Percentiles rank a stretch among this genome's conserved stretches.
These are phyloP conservation scores for Enteromius mattozi DNA, from an alignment of 2,797 vertebrate genomes.

Conservation along the genomic window DNA sequence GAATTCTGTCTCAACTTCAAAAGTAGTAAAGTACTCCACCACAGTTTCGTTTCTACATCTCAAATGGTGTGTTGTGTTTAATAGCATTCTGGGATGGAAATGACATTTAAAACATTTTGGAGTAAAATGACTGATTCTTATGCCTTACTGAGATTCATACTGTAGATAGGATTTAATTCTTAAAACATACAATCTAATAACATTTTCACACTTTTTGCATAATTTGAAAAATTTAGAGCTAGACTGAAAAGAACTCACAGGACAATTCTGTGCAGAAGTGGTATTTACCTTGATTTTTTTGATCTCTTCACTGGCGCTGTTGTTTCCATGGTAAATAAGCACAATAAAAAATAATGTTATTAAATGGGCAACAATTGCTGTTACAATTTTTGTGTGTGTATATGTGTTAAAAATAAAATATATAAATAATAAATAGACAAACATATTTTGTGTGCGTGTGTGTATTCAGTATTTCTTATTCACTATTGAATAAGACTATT, in stretches of 20 bases:
- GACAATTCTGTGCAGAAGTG: not conserved
- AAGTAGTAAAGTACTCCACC: not conserved
- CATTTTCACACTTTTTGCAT: not conserved
- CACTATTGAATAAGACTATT: too few species aligned
- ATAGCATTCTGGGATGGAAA: not conserved
- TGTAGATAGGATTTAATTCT: not conserved
- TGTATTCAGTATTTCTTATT: too few species aligned
- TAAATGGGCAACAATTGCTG: not conserved
- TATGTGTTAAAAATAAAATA: not conserved
- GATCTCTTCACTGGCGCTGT: not conserved
- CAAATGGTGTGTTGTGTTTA: not conserved
- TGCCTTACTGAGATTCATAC: not conserved
- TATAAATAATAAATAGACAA: too few species aligned
- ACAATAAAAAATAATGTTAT: not conserved
- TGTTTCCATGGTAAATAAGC: not conserved
- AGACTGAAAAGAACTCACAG: not conserved
- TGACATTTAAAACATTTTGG: not conserved
- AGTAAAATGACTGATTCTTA: not conserved
- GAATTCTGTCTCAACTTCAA: too few species aligned
- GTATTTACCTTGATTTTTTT: not conserved
- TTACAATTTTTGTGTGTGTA: not conserved
- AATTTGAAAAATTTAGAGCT: not conserved
- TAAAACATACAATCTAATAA: not conserved
- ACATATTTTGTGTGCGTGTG: too few species aligned
- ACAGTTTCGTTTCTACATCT: not conserved